Base-by-base conservation (phyloP, 2,888 invertebrate species). In the Pachliopta kotzebuea region DNA sequence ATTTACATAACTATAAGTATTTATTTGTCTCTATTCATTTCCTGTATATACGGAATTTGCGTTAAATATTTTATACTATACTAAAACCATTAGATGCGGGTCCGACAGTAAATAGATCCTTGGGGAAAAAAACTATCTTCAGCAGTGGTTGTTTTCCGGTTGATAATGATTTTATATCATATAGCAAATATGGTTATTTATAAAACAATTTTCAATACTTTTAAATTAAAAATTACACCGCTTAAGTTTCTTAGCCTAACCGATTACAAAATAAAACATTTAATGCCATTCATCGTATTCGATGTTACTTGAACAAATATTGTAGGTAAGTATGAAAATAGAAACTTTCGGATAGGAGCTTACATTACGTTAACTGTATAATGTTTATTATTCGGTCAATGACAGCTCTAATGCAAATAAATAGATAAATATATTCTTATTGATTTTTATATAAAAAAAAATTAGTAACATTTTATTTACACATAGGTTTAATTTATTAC, bases 271-370 rank as follows among this genome's bases (percentile, higher is more conserved):
- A 52, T 23, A 21, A 45, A 52, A 52, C 50, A 52, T 21, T 23
- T 52, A 1, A 21, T 52, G 4, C 23, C 50, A 23, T 9, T 52
- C 21, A 52, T 52, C 50, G 20, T 21, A 21, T 14, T 52, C 50
- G 21, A 37, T 53, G 42, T 18, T 20, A 20, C 31, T 31, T 20
- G n/a, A 56, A 56, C 31, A 56, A 56, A 56, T 31, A 56, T 56
- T n/a, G 20, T 56, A 31, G 31, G 31, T 31, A 20, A 21, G 31
- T 31, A 56, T 56, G 55, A 56, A 56, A 56, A 56, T 55, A 29
- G 29, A 55, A 55, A 52, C 50, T 54, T 54, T 54, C 18, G 17
- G 23, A n/a, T 23, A 21, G 29, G 21, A 42, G 11, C 42, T 56
- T 31, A 42, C 56, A 37, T 54, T 8, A 56, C 23, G 42, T 56